A percentile compares a stretch with the other conserved stretches of the same genome.
These are phyloP conservation scores for Myioborus miniatus DNA, from an alignment of 2,797 vertebrate species.

Conservation along the genomic window DNA sequence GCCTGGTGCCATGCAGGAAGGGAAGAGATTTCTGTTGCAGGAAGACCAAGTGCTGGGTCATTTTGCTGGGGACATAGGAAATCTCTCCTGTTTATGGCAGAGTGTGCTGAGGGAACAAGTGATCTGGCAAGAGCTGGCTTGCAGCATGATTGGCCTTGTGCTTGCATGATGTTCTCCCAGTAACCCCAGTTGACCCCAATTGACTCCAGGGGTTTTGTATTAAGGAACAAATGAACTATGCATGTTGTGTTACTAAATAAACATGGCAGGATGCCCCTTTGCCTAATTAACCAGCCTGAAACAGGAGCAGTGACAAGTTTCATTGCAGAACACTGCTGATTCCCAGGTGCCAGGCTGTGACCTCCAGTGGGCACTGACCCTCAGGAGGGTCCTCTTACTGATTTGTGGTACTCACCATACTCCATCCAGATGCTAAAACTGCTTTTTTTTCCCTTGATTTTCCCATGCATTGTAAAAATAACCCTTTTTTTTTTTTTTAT, in stretches of 20 bases:
- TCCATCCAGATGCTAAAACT: neutral
- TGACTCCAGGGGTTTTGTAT: constrained; percentile 2
- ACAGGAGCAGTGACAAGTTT: neutral
- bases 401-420: accelerated
- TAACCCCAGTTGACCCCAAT: neutral
- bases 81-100: neutral
- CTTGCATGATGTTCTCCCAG: neutral
- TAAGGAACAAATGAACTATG: constrained; percentile 14
- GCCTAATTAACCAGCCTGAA: constrained; percentile 53
- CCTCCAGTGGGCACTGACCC: neutral
- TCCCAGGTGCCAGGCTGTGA: neutral
- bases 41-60: neutral
- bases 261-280: constrained; percentile 32
- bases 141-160: neutral
- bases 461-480: neutral
- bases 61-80: neutral
- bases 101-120: neutral
- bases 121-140: neutral
- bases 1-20: neutral
- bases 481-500: neutral
- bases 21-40: neutral
- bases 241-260: constrained; percentile 37
- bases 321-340: neutral
- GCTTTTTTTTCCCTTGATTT: neutral
- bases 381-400: neutral